These are phyloP conservation scores for Tychaedon coryphoeus DNA, from an alignment of 2,113 vertebrate genomes.

Conservation along the genomic window DNA sequence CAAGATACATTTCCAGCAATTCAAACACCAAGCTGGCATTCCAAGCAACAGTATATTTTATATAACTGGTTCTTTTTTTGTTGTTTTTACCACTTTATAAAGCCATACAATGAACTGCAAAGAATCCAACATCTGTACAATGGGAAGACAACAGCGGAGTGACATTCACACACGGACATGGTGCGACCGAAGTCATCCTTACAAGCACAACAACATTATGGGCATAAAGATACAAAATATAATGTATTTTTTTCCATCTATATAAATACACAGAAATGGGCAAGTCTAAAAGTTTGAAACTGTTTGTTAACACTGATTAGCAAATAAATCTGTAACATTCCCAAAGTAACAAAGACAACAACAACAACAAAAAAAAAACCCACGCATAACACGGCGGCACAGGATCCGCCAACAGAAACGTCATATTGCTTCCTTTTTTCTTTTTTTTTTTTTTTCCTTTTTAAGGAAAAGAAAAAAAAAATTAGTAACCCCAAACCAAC, in stretches of 20 bases:
- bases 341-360: conserved; percentile 27
- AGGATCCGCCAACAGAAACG: neutral
- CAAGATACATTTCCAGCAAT: conserved; percentile 22
- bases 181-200: conserved; percentile 54
- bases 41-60: conserved; percentile 77
- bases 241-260: conserved; percentile 76
- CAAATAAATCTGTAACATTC: conserved; percentile 44
- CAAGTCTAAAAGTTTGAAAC: conserved; percentile 14
- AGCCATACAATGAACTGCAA: conserved; percentile 91
- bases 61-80: conserved; percentile 62
- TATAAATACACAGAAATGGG: conserved; percentile 78
- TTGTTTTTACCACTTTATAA: conserved; percentile 88
- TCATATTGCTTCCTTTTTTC: conserved; percentile 29
- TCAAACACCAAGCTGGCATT: conserved; percentile 51
- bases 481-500: conserved; percentile 42
- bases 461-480: neutral
- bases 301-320: conserved; percentile 66
- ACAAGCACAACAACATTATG: conserved; percentile 58
- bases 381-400: neutral
- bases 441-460: neutral
- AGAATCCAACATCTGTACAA: conserved; percentile 84
- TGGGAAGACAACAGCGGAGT: conserved; percentile 58
- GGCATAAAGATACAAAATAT: conserved; percentile 80
- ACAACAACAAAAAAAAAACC: neutral
- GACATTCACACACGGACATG: conserved; percentile 78